phyloP scores from a whole-genome alignment of 2,888 invertebrate genomes.

The Drosophila prostipennis region DNA sequence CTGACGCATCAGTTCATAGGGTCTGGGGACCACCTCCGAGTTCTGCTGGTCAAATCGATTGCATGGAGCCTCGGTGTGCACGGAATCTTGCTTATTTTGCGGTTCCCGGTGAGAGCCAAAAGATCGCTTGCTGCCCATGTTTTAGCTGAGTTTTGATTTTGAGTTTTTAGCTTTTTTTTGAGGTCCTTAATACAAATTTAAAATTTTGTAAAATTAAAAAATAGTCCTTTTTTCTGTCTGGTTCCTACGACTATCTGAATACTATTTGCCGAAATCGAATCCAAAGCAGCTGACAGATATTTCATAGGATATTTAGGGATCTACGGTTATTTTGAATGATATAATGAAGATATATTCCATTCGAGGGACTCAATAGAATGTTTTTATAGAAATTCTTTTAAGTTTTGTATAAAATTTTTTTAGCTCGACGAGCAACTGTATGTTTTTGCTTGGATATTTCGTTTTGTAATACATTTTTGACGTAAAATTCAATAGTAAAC shows the following conservation, averaged over 20 bases:
- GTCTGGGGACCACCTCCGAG: not conserved
- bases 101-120: not conserved
- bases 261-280: not conserved
- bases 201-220: slow-evolving; percentile 7
- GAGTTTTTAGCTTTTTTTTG: not conserved
- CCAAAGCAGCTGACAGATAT: not conserved
- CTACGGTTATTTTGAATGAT: no score
- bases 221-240: not conserved
- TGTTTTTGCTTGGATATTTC: not conserved
- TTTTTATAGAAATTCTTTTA: not conserved
- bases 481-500: not conserved
- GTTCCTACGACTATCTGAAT: not conserved
- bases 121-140: not conserved
- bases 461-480: not conserved
- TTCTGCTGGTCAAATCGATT: not conserved
- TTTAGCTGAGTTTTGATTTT: not conserved
- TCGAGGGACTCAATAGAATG: no score
- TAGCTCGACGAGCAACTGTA: not conserved
- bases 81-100: not conserved
- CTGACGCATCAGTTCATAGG: slow-evolving; percentile 44
- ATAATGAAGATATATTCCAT: no score
- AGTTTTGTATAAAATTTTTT: not conserved
- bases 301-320: no score
- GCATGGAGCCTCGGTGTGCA: not conserved
- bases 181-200: not conserved